phyloP scores from a whole-genome alignment of 2,113 vertebrate genomes.

The Oreochromis tanganicae region DNA sequence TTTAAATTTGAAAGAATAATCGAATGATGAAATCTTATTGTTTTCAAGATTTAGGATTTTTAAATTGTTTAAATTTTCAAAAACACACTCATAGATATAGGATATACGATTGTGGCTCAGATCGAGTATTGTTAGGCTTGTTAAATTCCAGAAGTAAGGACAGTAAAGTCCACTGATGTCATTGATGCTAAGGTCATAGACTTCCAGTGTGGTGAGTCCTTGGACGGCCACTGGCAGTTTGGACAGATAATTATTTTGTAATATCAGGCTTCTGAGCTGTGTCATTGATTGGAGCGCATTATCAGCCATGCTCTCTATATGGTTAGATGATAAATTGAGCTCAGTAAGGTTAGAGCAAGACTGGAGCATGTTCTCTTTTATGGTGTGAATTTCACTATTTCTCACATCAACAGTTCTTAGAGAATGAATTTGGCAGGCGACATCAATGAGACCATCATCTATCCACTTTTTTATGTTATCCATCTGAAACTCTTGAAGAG shows the following conservation, averaged over 20 bases:
- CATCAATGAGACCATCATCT: not conserved
- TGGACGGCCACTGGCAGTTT: not conserved
- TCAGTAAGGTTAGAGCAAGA: not conserved
- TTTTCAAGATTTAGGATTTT: not conserved
- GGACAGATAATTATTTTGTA: not conserved
- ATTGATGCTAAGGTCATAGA: not conserved
- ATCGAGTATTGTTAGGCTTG: not conserved
- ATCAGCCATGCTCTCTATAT: not conserved
- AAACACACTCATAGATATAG: not conserved
- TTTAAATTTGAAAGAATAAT: not conserved
- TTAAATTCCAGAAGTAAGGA: not conserved
- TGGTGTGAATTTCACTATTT: rapidly evolving
- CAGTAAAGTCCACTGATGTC: not conserved
- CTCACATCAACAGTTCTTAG: not conserved
- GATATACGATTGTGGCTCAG: not conserved
- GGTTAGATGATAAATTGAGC: not conserved
- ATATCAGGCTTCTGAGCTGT: not conserved
- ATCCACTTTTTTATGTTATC: not conserved
- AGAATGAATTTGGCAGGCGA: not conserved
- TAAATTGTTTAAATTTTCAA: not conserved
- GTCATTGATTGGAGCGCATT: not conserved
- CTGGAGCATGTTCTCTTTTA: rapidly evolving
- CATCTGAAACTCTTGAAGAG: not conserved
- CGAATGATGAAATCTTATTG: not conserved
- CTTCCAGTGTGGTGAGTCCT: not conserved